These are phyloP conservation scores for Heliconius erato DNA, from an alignment of 2,888 invertebrate genomes.

Conservation along the genomic window DNA sequence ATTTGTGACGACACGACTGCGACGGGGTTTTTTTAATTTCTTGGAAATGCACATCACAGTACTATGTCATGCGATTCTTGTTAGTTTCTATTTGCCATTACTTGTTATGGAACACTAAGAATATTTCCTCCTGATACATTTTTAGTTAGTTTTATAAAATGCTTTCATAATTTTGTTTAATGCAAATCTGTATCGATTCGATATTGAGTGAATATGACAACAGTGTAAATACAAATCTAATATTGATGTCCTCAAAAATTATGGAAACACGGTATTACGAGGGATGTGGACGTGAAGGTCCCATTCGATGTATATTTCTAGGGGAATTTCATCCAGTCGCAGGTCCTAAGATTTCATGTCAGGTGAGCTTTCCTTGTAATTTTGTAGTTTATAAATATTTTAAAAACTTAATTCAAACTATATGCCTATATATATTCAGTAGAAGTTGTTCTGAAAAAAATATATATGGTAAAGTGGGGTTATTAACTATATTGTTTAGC, in stretches of 20 bases:
- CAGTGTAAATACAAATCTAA: slow-evolving; percentile 58
- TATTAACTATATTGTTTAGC: too few species aligned
- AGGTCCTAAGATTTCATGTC: slow-evolving; percentile 94
- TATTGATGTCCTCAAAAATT: slow-evolving; percentile 64
- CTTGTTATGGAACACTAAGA: slow-evolving; percentile 21
- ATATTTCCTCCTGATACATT: slow-evolving; percentile 8
- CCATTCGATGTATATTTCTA: slow-evolving; percentile 93
- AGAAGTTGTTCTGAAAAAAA: too few species aligned
- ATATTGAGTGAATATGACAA: slow-evolving; percentile 57
- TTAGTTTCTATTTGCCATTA: slow-evolving; percentile 23
- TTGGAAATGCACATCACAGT: slow-evolving; percentile 48
- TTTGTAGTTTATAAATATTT: slow-evolving; percentile 31
- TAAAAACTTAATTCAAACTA: not conserved
- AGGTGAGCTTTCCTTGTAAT: slow-evolving; percentile 82
- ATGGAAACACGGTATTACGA: slow-evolving; percentile 86
- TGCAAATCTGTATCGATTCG: slow-evolving; percentile 46
- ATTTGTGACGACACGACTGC: slow-evolving; percentile 28
- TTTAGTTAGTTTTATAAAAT: slow-evolving; percentile 35
- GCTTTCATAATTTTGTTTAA: slow-evolving; percentile 41
- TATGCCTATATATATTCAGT: too few species aligned
- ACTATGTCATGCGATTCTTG: slow-evolving; percentile 50
- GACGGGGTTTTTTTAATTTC: slow-evolving; percentile 45
- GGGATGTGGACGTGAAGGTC: slow-evolving; percentile 89
- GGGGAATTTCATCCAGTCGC: slow-evolving; percentile 91
- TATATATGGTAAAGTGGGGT: too few species aligned